A percentile compares a stretch with the other conserved stretches of the same genome.
phyloP scores from a whole-genome alignment of 1,140 invertebrate species.

The Dreissena rostriformis region DNA sequence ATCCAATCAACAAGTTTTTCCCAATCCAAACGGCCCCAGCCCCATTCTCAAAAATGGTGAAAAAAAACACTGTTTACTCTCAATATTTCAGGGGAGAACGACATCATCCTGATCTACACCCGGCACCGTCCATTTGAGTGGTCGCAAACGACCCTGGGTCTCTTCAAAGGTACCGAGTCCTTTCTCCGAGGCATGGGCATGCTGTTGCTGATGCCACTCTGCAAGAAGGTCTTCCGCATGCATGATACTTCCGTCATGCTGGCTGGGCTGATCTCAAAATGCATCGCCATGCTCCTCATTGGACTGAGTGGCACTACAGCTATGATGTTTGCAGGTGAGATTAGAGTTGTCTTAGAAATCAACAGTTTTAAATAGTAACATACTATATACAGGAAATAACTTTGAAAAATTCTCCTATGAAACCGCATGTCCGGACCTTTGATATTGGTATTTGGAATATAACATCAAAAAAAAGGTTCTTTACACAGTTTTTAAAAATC shows the following conservation, averaged over 20 bases:
- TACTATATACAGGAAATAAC: too few species aligned
- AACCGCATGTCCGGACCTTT: too few species aligned
- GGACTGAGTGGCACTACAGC: slow-evolving; percentile 73
- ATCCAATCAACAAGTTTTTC: too few species aligned
- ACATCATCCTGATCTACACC: slow-evolving; percentile 72
- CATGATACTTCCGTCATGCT: slow-evolving; percentile 77
- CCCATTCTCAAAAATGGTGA: too few species aligned
- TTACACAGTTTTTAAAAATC: too few species aligned
- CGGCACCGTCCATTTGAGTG: slow-evolving; percentile 74
- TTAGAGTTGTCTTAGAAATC: too few species aligned
- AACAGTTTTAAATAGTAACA: too few species aligned
- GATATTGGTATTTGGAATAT: too few species aligned
- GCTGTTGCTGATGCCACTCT: slow-evolving; percentile 75
- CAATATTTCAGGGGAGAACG: slow-evolving; percentile 80
- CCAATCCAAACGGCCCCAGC: too few species aligned
- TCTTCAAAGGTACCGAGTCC: slow-evolving; percentile 80
- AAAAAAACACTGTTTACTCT: slow-evolving; percentile 13
- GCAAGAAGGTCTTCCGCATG: slow-evolving; percentile 60
- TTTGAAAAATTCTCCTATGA: too few species aligned
- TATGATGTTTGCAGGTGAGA: slow-evolving; percentile 78
- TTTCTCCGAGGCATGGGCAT: slow-evolving; percentile 78
- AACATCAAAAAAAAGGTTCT: too few species aligned
- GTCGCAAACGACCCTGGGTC: slow-evolving; percentile 78
- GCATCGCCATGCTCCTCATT: slow-evolving; percentile 75
- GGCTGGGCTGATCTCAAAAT: slow-evolving; percentile 79